Base-by-base conservation (phyloP, 1,140 invertebrate genomes). In the Acyrthosiphon pisum region DNA sequence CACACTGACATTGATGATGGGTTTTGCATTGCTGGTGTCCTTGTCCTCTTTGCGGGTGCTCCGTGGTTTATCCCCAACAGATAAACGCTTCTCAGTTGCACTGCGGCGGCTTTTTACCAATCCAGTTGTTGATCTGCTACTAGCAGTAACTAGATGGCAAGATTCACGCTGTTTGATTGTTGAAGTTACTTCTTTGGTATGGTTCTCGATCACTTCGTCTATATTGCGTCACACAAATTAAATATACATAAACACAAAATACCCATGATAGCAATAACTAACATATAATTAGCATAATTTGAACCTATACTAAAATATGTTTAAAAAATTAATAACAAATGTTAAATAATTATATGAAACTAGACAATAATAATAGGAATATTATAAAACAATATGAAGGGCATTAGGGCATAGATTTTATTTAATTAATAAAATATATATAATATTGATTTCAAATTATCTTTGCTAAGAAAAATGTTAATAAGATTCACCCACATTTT, bases 161-260 rank as follows among this genome's bases (percentile, higher is more conserved):
- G 91, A 93, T 83, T 93, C 91, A 83, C 37, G 81, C 8, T 48
- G 44, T 83, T 92, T 92, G 46, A 9, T 84, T 3, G 8, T n/a
- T 84, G 46, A 53, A 7, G n/a, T 83, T 86, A 86, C 50, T 93
- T 93, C 91, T 86, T 86, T 86, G 48, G 50, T 86, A 53, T 44
- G 50, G 48, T 93, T 93, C 91, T 86, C 91, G 22, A 50, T 83
- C 81, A 86, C 91, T 93, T 93, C 91, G 91, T 93, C 91, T 93
- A 93, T 83, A 93, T 93, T 86, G n/a, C 91, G 91, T 93, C 48
- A 93, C 76, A 93, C 50, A 93, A 93, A 93, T 93, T 86, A 93
- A 93, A 93, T 86, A 93, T 93, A 93, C 91, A 93, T 93, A 93
- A 93, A 86, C 81, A 93, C 23, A 93, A 56, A 53, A 48, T 48